A percentile compares a stretch with the other conserved stretches of the same genome.
phyloP scores from a whole-genome alignment of 2,113 vertebrate genomes.

The Corythaixoides concolor region DNA sequence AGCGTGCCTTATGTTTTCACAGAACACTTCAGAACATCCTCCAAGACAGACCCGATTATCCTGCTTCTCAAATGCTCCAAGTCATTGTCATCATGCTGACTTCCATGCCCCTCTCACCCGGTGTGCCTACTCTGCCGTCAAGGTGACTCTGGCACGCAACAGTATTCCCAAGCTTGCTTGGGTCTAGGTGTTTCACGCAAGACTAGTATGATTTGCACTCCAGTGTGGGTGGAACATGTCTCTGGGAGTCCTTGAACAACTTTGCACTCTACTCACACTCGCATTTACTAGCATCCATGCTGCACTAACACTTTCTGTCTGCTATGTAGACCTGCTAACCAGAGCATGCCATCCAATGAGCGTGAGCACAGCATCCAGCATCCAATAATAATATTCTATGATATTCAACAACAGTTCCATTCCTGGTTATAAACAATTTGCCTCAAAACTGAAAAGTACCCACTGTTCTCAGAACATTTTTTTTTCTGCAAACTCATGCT shows the following conservation, averaged over 20 bases:
- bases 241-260: neutral
- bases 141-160: neutral
- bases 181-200: neutral
- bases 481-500: neutral
- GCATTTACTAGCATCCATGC: rapidly evolving
- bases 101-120: neutral
- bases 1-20: neutral
- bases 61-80: neutral
- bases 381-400: neutral
- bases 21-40: neutral
- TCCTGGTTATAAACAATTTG: slow-evolving; percentile 8
- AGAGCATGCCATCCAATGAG: neutral
- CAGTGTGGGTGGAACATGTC: rapidly evolving
- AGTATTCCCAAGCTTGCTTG: neutral
- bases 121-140: rapidly evolving
- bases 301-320: neutral
- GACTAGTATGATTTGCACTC: rapidly evolving
- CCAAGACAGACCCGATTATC: rapidly evolving
- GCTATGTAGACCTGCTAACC: neutral
- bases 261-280: rapidly evolving
- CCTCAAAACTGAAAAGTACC: neutral
- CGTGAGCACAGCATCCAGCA: neutral
- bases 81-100: no score
- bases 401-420: neutral
- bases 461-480: neutral